Evolutionary conservation across 35 echinoderm and acorn worm genomes (phyloP).

Genomic region (Eucidaris tribuloides): DNA sequence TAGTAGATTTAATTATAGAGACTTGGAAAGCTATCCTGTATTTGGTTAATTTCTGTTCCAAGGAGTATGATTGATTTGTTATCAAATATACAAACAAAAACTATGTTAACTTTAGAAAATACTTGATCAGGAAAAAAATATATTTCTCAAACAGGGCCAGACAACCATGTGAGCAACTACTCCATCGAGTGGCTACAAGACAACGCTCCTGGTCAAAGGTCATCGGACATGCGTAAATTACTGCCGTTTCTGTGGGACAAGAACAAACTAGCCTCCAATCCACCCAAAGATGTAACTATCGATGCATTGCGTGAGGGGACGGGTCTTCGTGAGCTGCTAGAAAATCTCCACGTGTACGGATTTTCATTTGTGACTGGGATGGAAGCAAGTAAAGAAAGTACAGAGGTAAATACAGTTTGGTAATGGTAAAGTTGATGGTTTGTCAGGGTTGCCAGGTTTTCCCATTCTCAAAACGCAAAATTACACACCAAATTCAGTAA

Average conservation of each 20-base stretch:
- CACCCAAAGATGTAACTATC: neutral
- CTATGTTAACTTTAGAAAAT: too few relatives aligned
- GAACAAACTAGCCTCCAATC: neutral
- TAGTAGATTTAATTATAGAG: too few relatives aligned
- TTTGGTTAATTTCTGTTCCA: too few relatives aligned
- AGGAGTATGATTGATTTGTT: too few relatives aligned
- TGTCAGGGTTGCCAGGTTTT: too few relatives aligned
- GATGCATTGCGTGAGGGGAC: neutral
- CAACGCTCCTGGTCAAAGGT: slow-evolving; percentile 18
- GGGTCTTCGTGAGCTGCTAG: neutral
- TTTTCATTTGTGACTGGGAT: neutral
- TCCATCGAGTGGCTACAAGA: slow-evolving; percentile 13
- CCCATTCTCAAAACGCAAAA: too few relatives aligned
- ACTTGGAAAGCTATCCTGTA: too few relatives aligned
- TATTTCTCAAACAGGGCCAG: too few relatives aligned
- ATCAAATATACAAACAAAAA: too few relatives aligned
- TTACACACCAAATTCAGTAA: too few relatives aligned
- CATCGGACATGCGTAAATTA: neutral
- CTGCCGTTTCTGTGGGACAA: neutral
- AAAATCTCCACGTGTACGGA: slow-evolving; percentile 2
- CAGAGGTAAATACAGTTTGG: neutral
- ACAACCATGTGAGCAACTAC: slow-evolving; percentile 18
- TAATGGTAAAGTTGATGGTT: neutral
- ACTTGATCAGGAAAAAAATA: too few relatives aligned
- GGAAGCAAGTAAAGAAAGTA: neutral